phyloP scores from a whole-genome alignment of 2,113 vertebrate species.

The Hypocryptadius cinnamomeus region DNA sequence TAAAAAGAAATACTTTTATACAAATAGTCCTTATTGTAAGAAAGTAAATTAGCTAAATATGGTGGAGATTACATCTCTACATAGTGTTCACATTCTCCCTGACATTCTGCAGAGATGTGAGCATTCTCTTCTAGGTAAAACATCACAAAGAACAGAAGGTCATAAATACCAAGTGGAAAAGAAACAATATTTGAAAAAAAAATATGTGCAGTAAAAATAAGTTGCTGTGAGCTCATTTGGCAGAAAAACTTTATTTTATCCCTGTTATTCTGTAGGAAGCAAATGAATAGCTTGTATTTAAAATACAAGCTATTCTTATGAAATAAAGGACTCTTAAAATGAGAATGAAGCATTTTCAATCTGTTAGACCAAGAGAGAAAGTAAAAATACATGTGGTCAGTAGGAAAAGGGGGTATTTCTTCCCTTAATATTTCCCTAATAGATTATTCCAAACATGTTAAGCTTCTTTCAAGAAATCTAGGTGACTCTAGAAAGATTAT shows the following conservation, averaged over 20 bases:
- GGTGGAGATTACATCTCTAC: neutral
- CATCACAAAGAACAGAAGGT: neutral
- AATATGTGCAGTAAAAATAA: neutral
- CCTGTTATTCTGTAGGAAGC: neutral
- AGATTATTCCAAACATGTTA: conserved; percentile 70
- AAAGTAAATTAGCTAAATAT: neutral
- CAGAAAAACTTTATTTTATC: neutral
- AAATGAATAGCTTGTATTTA: neutral
- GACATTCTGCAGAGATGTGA: neutral
- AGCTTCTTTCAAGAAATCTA: conserved; percentile 68
- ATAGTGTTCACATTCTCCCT: neutral
- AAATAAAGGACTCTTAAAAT: neutral
- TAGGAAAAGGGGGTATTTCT: neutral
- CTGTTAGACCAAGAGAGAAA: neutral
- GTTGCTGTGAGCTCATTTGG: neutral
- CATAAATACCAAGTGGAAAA: neutral
- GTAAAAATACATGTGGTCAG: conserved; percentile 3
- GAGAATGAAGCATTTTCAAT: neutral
- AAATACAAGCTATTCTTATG: neutral
- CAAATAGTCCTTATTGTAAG: neutral
- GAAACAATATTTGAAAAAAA: neutral
- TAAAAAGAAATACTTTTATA: neutral
- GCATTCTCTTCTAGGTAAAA: neutral
- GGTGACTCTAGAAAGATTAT: conserved; percentile 72
- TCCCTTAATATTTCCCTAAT: conserved; percentile 60